Evolutionary conservation across 1,140 invertebrate genomes (phyloP), one percentile per base, ranked within the genome.

Genomic region (Halesus radiatus): DNA sequence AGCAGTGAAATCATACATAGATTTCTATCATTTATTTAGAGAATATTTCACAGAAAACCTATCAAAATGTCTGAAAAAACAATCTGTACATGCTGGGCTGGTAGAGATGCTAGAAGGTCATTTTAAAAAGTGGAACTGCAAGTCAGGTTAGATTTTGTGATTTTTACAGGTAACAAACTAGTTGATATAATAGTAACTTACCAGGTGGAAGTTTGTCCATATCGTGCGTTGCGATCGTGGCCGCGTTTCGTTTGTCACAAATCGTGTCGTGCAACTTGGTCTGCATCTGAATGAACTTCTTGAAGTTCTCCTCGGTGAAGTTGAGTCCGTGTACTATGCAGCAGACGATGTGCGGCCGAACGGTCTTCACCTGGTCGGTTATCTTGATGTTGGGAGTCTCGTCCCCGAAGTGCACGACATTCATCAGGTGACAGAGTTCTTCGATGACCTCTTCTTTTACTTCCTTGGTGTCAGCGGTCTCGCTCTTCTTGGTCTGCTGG

Each of bases 161-260:
- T n/a, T n/a, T n/a, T n/a, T n/a, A n/a, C n/a, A n/a, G 1, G 7
- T 37, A 8, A 45, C 13, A 45, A 45, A 45, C 1, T 10, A 45
- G 1, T 45, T 13, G 3, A 6, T 32, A 3, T 32, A 32, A 7
- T 32, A 32, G 7, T 8, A 68, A 84, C 84, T 85, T 86, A 90
- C 92, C 91, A 79, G 89, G 86, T 26, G 85, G 79, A 26, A 96
- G 87, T 83, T 92, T 92, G 26, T 88, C 89, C 66, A 95, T 86
- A 87, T 97, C 95, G 88, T 96, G 95, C 3, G 95, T 96, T 10
- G 95, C 95, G 81, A 97, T 94, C 2, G 95, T 96, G 6, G 94
- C 94, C 3, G 90, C 87, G 84, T 94, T 94, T 81, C 95, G 88
- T 84, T 95, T 96, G 32, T 95, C 92, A 86, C 95, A 96, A 18